Percentiles rank a stretch among this genome's conserved stretches.
Evolutionary conservation across 2,888 invertebrate species (phyloP).

Genomic region (Onthophagus sagittarius): DNA sequence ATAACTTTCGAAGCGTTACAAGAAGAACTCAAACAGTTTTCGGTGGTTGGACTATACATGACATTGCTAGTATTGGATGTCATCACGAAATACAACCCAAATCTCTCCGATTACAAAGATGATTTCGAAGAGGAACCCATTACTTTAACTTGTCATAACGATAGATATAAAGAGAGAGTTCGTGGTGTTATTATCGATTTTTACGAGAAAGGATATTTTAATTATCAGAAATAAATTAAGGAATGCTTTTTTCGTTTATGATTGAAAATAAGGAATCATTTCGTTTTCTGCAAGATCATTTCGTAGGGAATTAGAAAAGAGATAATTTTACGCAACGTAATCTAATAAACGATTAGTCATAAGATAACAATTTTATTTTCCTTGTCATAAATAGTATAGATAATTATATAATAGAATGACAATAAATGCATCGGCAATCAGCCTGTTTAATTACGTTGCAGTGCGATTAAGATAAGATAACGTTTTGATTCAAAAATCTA

Average conservation of each 20-base stretch:
- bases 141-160: constrained; percentile 8
- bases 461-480: too few relatives aligned
- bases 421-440: too few relatives aligned
- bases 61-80: constrained; percentile 31
- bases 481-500: too few relatives aligned
- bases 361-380: too few relatives aligned
- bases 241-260: too few relatives aligned
- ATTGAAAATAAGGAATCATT: too few relatives aligned
- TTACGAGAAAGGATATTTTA: constrained; percentile 12
- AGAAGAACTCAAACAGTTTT: constrained; percentile 33
- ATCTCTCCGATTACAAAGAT: constrained; percentile 31
- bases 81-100: constrained; percentile 33
- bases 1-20: constrained; percentile 34
- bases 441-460: too few relatives aligned
- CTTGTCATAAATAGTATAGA: too few relatives aligned
- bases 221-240: not conserved
- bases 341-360: too few relatives aligned
- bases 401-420: too few relatives aligned
- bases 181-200: constrained; percentile 14
- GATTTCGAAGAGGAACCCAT: constrained; percentile 1
- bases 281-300: not conserved
- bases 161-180: constrained; percentile 11
- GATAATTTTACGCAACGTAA: too few relatives aligned
- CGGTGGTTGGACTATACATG: constrained; percentile 31
- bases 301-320: too few relatives aligned